Base-by-base conservation (phyloP, 2,797 vertebrate species). In the Coregonus sp. region DNA sequence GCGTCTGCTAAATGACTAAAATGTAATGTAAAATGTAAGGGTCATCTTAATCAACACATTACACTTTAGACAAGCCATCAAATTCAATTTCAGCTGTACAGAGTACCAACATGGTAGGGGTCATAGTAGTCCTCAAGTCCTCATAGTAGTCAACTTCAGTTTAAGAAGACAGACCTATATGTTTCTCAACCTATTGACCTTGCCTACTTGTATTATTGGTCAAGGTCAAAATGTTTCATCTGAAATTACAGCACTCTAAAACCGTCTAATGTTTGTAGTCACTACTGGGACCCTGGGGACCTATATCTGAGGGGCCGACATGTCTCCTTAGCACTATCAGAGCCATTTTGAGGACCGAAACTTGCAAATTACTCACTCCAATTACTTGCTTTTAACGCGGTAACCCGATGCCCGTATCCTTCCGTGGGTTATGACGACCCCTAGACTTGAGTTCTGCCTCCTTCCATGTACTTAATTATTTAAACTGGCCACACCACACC, bases 401-500 rank as follows among this genome's bases (percentile, higher is more conserved):
- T 87, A 94, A 95, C 84, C 72, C 0, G 85, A 95, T 80, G 87
- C 93, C 84, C 14, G 63, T 84, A 91, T 91, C 92, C 93, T 92
- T 93, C 90, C 85, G 72, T 85, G 84, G 91, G 91, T 94, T 93
- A 92, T 95, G 93, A 94, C 85, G 89, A 93, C 82, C 89, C 84
- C 47, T 85, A 87, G 87, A 90, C 91, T 90, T 90, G 79, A 75
- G 77, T 90, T 85, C 86, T 91, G 87, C 81, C 86, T 92, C 80
- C 84, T 86, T 73, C 87, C 78, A 84, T 89, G 90, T 93, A 90
- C 86, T 95, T 86, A 94, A 94, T 95, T 95, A 95, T 95, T 94
- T 92, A 95, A 91, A 90, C 83, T 79, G 88, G 82, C 90, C 86
- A 73, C 90, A 92, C 87, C 89, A 90, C 91, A 94, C 91, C 93